These are phyloP conservation scores for Drosophila kurseongensis DNA, from an alignment of 1,140 invertebrate genomes.

Conservation along the genomic window DNA sequence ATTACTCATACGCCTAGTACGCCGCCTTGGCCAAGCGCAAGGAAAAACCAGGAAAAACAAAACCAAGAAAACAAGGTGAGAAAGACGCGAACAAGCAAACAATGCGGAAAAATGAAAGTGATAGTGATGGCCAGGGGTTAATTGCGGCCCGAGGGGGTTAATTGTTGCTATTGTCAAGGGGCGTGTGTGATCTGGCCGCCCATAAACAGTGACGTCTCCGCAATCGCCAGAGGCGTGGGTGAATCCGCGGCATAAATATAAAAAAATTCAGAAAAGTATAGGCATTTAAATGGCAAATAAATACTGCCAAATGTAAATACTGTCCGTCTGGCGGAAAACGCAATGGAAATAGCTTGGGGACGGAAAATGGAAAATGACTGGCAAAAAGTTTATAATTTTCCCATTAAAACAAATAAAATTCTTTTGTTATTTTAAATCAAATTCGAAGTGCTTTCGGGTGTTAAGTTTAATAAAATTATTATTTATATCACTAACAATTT, in stretches of 20 bases:
- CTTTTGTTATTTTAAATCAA: background rate
- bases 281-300: constrained; percentile 19
- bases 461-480: background rate
- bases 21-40: constrained; percentile 32
- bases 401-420: background rate
- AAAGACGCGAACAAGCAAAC: constrained; percentile 30
- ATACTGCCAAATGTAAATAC: background rate
- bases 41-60: constrained; percentile 6
- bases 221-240: constrained; percentile 13
- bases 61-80: constrained; percentile 33
- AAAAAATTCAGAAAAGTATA: constrained; percentile 1
- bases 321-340: background rate
- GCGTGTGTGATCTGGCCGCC: constrained; percentile 3
- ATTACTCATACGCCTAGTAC: constrained; percentile 78
- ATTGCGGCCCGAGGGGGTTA: background rate
- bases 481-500: too few relatives aligned
- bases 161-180: constrained; percentile 30
- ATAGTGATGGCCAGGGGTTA: constrained; percentile 2
- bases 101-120: constrained; percentile 20
- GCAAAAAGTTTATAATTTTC: background rate
- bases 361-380: constrained; percentile 9
- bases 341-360: constrained; percentile 1
- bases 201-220: constrained; percentile 20
- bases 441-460: background rate
- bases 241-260: constrained; percentile 2